Base-by-base conservation (phyloP, 64 coral and sea anemone genomes). In the Catalaphyllia jardinei region DNA sequence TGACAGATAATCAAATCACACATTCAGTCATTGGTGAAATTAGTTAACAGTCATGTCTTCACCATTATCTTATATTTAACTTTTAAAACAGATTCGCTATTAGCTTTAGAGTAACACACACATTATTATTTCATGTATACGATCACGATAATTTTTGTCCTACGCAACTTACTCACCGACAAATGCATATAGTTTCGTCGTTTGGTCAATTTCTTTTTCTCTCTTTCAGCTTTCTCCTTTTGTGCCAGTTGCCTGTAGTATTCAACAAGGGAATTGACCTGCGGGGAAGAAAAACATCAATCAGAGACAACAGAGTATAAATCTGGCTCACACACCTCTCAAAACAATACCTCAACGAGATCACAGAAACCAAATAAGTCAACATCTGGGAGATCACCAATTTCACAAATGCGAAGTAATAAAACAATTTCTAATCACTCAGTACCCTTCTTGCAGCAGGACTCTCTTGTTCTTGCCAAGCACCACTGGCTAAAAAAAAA, bases 401-500 rank as follows among this genome's bases (percentile, higher is more conserved):
- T 57, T 57, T 57, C 10, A 57, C 10, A 57, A 57, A 57, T 16
- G 54, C 15, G 54, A 15, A 57, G 54, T 57, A 46, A 46, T 46
- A 46, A 46, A 46, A 46, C 6, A 46, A 46, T 57, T 57, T 0
- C 15, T 57, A 10, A 57, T 14, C 15, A 54, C 0, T 80, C 8
- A 87, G 76, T 92, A 98, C 96, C 77, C 96, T 90, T 93, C 95
- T 98, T 11, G 78, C 62, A 33, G 91, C 93, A 60, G 96, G 96
- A 88, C 93, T 98, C 61, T 98, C 96, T 73, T 87, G 96, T n/a
- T 95, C 96, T 22, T 94, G 93, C 93, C 93, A 98, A 1, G 90
- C 96, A 60, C 96, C 93, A 92, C 96, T 98, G 88, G 96, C 96
- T 98, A 73, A 71, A 80, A 73, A 71, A 80, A 82, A 16, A 11